Conservation (phyloP, 2,797 vertebrate genomes). For the Lepilemur ruficaudatus region DNA sequence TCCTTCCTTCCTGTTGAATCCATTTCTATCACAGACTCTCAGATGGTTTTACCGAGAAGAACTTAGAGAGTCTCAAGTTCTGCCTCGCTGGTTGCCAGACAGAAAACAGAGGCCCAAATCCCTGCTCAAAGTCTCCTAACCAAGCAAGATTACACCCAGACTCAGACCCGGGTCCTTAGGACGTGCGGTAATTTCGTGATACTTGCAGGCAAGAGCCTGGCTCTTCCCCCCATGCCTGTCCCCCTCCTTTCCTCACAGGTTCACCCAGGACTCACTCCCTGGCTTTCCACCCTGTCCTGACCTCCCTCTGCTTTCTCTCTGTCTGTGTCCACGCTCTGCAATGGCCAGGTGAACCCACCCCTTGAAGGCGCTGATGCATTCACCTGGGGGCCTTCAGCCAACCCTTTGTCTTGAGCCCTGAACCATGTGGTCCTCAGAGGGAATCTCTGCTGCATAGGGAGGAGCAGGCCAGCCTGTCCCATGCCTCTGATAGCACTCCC, state of each 20-base stretch:
- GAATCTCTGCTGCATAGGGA: background rate
- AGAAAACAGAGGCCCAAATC: background rate
- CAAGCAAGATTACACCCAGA: background rate
- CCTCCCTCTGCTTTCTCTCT: background rate
- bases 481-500: background rate
- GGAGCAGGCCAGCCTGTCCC: background rate
- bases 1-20: background rate
- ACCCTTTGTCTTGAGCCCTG: background rate
- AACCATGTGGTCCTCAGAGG: background rate
- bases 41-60: background rate
- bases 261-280: accelerated
- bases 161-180: background rate
- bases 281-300: background rate
- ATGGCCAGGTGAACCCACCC: too few relatives aligned
- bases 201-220: background rate
- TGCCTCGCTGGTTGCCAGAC: background rate
- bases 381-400: background rate
- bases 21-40: background rate
- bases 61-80: background rate
- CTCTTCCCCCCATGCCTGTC: background rate
- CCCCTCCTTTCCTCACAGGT: background rate
- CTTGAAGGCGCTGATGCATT: accelerated
- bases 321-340: accelerated
- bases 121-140: background rate
- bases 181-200: background rate